These are phyloP conservation scores for Psilopsiagon aymara DNA, from an alignment of 2,113 vertebrate species.

Conservation along the genomic window DNA sequence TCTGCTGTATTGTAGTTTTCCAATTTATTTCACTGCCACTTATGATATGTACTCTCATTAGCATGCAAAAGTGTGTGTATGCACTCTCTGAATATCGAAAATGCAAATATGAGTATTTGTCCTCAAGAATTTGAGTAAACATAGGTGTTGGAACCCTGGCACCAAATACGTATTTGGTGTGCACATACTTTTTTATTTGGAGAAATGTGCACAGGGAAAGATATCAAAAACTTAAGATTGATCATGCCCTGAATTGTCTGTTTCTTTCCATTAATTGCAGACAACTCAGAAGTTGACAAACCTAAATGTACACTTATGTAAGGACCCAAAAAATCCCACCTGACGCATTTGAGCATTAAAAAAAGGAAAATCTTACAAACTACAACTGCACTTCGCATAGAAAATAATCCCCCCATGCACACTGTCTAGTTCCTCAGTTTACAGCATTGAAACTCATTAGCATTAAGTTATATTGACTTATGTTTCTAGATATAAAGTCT, in stretches of 20 bases:
- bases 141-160: not conserved
- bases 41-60: not conserved
- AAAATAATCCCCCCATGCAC: not conserved
- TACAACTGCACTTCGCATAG: not conserved
- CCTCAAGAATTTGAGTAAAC: not conserved
- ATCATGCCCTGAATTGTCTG: not conserved
- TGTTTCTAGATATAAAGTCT: not conserved
- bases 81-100: not conserved
- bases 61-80: not conserved
- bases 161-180: not conserved
- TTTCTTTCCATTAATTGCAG: not conserved
- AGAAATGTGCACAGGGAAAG: not conserved
- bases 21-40: not conserved
- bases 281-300: not conserved
- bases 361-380: not conserved
- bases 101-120: not conserved
- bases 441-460: not conserved
- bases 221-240: not conserved
- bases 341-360: not conserved
- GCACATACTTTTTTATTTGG: not conserved
- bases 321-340: not conserved
- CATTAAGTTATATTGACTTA: not conserved
- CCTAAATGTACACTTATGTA: not conserved
- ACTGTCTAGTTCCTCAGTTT: not conserved
- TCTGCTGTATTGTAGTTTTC: not conserved